Percentiles rank a stretch among this genome's conserved stretches.
Conservation (phyloP, 2,888 invertebrate genomes). For the Drosophila prostipennis region DNA sequence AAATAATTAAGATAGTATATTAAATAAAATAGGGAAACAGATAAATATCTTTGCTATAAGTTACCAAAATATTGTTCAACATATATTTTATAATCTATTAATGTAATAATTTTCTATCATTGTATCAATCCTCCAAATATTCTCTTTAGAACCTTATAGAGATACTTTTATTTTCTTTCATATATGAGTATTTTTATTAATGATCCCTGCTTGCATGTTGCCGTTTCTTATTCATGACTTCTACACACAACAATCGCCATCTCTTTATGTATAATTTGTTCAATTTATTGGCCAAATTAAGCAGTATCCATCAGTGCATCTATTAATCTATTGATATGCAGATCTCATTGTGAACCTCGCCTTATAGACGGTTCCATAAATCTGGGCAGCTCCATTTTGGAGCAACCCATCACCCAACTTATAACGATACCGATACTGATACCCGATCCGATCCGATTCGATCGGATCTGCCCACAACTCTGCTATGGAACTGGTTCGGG, state of each 20-base stretch:
- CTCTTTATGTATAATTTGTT: conserved; percentile 3
- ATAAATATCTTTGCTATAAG: too few species aligned
- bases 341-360: conserved; percentile 15
- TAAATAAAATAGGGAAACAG: too few species aligned
- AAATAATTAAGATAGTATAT: too few species aligned
- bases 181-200: neutral
- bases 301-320: conserved; percentile 35
- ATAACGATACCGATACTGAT: neutral
- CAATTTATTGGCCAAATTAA: conserved; percentile 31
- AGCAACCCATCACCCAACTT: conserved; percentile 2
- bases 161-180: neutral
- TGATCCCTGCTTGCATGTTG: neutral
- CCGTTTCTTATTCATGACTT: conserved; percentile 4
- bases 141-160: neutral
- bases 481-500: conserved; percentile 14
- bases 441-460: neutral
- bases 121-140: too few species aligned
- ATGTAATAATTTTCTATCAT: too few species aligned
- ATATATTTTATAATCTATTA: too few species aligned
- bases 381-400: conserved; percentile 18
- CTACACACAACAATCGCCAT: neutral
- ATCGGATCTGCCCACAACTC: conserved; percentile 8
- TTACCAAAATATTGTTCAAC: too few species aligned
- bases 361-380: conserved; percentile 25
- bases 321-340: conserved; percentile 31